Base-by-base conservation (phyloP, 2,888 invertebrate species). In the Hydropsyche betteni region DNA sequence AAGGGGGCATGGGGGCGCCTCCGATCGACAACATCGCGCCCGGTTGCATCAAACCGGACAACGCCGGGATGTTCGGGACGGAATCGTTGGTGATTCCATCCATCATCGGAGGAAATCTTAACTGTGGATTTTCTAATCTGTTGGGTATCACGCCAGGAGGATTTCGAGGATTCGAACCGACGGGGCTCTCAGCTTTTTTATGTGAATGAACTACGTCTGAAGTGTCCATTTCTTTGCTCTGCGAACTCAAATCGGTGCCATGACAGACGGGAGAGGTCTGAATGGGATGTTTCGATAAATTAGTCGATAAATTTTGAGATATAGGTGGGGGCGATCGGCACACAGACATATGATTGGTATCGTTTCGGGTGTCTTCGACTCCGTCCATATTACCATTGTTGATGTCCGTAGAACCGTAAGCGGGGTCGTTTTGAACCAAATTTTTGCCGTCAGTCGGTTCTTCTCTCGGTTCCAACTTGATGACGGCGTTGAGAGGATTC, bases 11-110 rank as follows among this genome's bases (percentile, higher is more conserved):
- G 81, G 88, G 83, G 74, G 86, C 86, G 81, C 87, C 88, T 74
- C 90, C 90, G 5, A 90, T 89, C 53, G 90, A 89, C 80, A 90
- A 88, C 79, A 90, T 82, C 80, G 90, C 89, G 55, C 89, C 88
- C 71, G 89, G 88, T 76, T 89, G 89, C 83, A 90, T 83, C 55
- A 90, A 82, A 36, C 88, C 89, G 58, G 88, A 86, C 73, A 90
- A 83, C 73, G 87, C 86, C 50, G 85, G 86, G 85, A 86, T 85
- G 79, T 81, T 85, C 79, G 85, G 86, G n/a, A 80, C 84, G 76
- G 85, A 83, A 38, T 84, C 85, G 74, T 80, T 82, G 72, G 84
- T 81, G 69, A 69, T 80, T 81, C 84, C 86, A 77, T 84, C 84
- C 75, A 82, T 83, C 86, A 83, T 74, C 83, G 83, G 69, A 84